Base-by-base conservation (phyloP, 2,797 vertebrate genomes). In the Karalla daura region DNA sequence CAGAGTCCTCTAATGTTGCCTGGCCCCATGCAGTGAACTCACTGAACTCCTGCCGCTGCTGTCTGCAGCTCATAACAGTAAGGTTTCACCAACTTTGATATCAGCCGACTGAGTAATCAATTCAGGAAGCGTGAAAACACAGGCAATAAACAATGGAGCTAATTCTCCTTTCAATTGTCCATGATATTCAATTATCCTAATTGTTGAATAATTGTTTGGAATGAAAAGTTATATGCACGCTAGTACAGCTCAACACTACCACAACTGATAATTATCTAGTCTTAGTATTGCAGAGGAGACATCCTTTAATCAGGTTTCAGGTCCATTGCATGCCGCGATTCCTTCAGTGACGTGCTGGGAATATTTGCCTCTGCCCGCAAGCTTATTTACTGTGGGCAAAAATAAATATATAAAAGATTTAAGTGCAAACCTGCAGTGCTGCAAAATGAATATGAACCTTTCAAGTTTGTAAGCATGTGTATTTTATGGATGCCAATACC, bases 131-230 rank as follows among this genome's bases (percentile, higher is more conserved):
- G 14, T 78, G 79, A 73, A 68, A 66, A 21, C 58, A 52, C 18
- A 18, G 72, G 77, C 49, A 43, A 47, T 49, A 63, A 78, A 74
- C 63, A 66, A 43, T 15, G 39, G 37, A 32, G 53, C 53, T 79
- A 79, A 81, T 81, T 70, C 69, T 73, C 40, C 17, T 21, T 55
- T 63, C 63, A 59, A 41, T 43, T 43, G 53, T 51, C 55, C 15
- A 15, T 20, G 39, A n/a, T 63, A 21, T 79, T 74, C 36, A 64
- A 65, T 77, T 62, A 70, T 75, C 81, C 72, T 64, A 80, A 84
- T 78, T 60, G 68, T 43, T 23, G n/a, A 76, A 55, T 78, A 64
- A 85, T 76, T 81, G 37, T 75, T 83, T 63, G 21, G 53, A 71
- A 68, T 63, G 47, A 55, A 46, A 68, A 73, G 23, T 63, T 66